These are phyloP conservation scores for Drosophila flavopinicola DNA, from an alignment of 2,888 invertebrate genomes.

Conservation along the genomic window DNA sequence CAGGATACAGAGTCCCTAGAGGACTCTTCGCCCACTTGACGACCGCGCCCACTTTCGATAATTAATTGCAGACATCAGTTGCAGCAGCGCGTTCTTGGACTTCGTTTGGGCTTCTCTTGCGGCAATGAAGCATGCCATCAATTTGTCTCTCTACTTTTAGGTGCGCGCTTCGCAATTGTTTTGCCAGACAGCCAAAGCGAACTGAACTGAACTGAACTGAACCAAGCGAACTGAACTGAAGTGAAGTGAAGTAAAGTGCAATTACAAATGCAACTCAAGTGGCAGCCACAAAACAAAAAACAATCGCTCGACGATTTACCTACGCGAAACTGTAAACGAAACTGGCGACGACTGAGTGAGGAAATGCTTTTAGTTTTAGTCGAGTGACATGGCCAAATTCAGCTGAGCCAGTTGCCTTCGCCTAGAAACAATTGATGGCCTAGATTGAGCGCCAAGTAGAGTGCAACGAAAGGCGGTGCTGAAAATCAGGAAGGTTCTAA, in stretches of 20 bases:
- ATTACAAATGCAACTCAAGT: constrained; percentile 80
- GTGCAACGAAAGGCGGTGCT: background rate
- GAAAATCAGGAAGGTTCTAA: too few species aligned
- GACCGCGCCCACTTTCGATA: constrained; percentile 83
- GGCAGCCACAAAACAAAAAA: constrained; percentile 31
- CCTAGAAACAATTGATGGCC: constrained; percentile 23
- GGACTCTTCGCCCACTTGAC: constrained; percentile 74
- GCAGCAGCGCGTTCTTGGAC: constrained; percentile 49
- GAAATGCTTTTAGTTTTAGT: constrained; percentile 50
- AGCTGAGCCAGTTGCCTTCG: constrained; percentile 7
- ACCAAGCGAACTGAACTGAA: constrained; percentile 27
- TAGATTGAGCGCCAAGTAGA: constrained; percentile 1
- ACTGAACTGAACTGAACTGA: constrained; percentile 14
- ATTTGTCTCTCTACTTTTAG: constrained; percentile 76
- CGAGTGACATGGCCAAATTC: constrained; percentile 58
- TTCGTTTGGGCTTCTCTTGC: constrained; percentile 20
- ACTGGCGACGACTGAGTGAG: constrained; percentile 6
- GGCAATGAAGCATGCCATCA: constrained; percentile 77
- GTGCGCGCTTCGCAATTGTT: constrained; percentile 68
- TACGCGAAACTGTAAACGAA: constrained; percentile 18
- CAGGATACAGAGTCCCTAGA: constrained; percentile 9
- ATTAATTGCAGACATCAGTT: constrained; percentile 85
- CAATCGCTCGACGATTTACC: constrained; percentile 30
- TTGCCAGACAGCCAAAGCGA: constrained; percentile 53
- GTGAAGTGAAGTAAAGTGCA: constrained; percentile 66